These are phyloP conservation scores for Eurystomus glaucurus DNA, from an alignment of 2,797 vertebrate species.

Conservation along the genomic window DNA sequence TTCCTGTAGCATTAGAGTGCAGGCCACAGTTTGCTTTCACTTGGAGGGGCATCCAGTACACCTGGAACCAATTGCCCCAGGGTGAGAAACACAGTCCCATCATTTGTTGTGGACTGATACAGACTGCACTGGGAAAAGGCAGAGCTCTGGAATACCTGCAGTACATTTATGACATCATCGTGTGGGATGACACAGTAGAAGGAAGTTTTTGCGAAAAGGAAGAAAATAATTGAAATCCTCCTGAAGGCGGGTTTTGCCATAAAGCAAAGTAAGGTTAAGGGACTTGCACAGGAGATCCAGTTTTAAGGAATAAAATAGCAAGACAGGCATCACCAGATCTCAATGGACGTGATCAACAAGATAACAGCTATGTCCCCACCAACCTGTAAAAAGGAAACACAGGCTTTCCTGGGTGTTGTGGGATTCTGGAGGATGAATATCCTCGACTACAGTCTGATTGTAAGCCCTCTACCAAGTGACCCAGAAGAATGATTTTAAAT, in stretches of 20 bases:
- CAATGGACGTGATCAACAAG: no score
- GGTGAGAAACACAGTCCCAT: neutral
- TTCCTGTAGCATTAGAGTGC: no score
- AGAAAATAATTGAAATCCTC: neutral
- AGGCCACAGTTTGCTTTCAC: no score
- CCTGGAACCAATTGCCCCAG: neutral
- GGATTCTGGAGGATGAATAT: neutral
- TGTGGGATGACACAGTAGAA: neutral
- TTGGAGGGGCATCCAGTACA: neutral
- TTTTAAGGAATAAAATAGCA: neutral
- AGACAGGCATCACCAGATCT: neutral
- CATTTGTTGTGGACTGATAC: neutral
- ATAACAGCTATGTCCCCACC: neutral
- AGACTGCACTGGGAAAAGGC: neutral
- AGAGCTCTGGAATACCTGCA: neutral
- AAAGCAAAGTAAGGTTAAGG: neutral
- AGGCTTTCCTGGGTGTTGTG: neutral
- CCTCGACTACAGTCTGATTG: neutral
- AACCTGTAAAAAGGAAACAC: neutral
- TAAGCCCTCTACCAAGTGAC: neutral
- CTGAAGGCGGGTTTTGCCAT: neutral
- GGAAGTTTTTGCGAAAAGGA: neutral
- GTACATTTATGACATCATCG: neutral
- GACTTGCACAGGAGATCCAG: neutral
- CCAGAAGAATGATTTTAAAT: neutral